Evolutionary conservation across 35 echinoderm and acorn worm genomes (phyloP), one percentile per base, ranked within the genome.

Genomic region (Diadema setosum): DNA sequence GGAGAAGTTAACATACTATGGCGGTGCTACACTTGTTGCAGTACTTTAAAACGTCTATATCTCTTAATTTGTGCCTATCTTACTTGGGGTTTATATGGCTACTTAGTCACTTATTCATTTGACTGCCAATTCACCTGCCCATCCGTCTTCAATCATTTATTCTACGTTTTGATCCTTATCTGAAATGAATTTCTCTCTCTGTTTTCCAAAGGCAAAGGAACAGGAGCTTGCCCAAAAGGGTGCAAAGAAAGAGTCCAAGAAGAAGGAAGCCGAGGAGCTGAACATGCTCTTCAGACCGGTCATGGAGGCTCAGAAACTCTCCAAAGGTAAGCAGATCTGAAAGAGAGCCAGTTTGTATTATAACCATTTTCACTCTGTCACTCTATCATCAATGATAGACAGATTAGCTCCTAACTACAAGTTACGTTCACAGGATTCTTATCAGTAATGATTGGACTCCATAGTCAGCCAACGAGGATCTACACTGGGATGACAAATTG

Each of bases 241-340:
- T 20, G 81, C 44, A 26, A 88, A 84, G 46, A 96, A 96, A 45
- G 83, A 88, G 18, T 55, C 58, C 9, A 94, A 98, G 70, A 98
- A 98, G 65, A 93, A 98, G 45, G 95, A 98, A 63, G 91, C 93
- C 67, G 88, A 94, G 23, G 95, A 98, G 75, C 49, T 98, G 30
- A 98, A 98, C 73, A 43, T 65, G 76, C 86, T 98, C 40, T 98
- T 98, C 57, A 91, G 85, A 85, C 95, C 95, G 9, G 94, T 95
- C 21, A 83, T 80, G 81, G 50, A 85, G 52, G 45, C 65, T 45
- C 95, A 98, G 85, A 98, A 89, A 82, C 46, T 98, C 24, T 52
- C 91, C 20, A 98, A 98, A 91, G 94, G 94, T 96, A 69, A 39
- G n/a, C n/a, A n/a, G n/a, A n/a, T n/a, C n/a, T n/a, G n/a, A n/a